Conservation (phyloP, 1,140 invertebrate species). For the Thalassaphorura encarpata region DNA sequence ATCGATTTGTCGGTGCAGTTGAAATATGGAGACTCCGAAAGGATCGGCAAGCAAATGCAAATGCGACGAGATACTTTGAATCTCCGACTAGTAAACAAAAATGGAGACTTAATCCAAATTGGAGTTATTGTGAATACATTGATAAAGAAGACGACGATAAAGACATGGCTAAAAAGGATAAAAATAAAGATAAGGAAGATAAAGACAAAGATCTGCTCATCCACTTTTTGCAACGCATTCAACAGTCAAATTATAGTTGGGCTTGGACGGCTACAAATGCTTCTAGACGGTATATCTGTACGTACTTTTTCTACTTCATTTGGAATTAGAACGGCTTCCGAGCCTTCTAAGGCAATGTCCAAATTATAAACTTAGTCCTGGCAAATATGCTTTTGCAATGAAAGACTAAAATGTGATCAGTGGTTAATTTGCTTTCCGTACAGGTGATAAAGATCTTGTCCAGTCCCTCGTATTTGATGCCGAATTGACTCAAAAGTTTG, state of each 20-base stretch:
- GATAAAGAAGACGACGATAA: too few relatives aligned
- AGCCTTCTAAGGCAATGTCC: too few relatives aligned
- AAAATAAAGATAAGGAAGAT: too few relatives aligned
- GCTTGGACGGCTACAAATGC: too few relatives aligned
- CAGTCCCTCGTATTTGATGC: slow-evolving; percentile 74
- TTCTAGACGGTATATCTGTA: too few relatives aligned
- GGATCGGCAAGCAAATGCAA: background rate
- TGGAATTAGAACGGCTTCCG: too few relatives aligned
- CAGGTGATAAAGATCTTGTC: slow-evolving; percentile 70
- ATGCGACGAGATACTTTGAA: slow-evolving; percentile 2
- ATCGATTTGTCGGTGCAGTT: slow-evolving; percentile 69
- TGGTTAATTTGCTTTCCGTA: too few relatives aligned
- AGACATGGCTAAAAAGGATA: too few relatives aligned
- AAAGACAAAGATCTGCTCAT: slow-evolving; percentile 68
- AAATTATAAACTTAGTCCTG: too few relatives aligned
- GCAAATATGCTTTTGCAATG: too few relatives aligned
- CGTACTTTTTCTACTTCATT: too few relatives aligned
- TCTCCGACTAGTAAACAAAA: slow-evolving; percentile 38
- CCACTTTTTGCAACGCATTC: slow-evolving; percentile 33
- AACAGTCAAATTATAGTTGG: background rate
- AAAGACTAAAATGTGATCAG: too few relatives aligned
- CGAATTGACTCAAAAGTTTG: slow-evolving; percentile 60
- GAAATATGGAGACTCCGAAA: slow-evolving; percentile 57
- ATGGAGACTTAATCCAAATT: slow-evolving; percentile 87
- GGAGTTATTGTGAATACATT: slow-evolving; percentile 84